Base-by-base conservation (phyloP, 1,140 invertebrate species). In the Drosophila novamexicana region DNA sequence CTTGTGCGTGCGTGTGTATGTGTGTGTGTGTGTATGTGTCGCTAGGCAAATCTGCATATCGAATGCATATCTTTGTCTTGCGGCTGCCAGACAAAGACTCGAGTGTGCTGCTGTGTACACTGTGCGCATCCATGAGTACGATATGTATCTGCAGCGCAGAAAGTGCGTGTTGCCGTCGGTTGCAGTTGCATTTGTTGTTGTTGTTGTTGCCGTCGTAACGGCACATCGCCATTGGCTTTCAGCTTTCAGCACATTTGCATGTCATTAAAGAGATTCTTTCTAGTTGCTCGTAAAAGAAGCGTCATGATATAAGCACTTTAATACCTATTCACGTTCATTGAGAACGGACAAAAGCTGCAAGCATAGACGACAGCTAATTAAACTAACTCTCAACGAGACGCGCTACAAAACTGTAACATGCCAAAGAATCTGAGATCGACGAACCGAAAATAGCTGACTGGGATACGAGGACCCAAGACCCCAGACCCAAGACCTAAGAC, bases 31-130 rank as follows among this genome's bases (percentile, higher is more conserved):
- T 6, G 39, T 75, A 65, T 72, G 73, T 74, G 75, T 76, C 59
- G 81, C 81, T 81, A 57, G 59, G 78, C 59, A 82, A 81, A 88
- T 89, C 79, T 80, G 79, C 84, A 89, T 84, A 88, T 88, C 80
- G 69, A 89, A 89, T 84, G 76, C 84, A 79, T 83, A 79, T 74
- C 79, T 74, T 88, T 83, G 79, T 79, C 58, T 59, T 45, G 32
- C 49, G 39, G 61, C 39, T 47, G 54, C 36, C 50, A 70, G 50
- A 59, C 54, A 73, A 67, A 73, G 54, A 72, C 50, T 37, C 12
- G 29, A 47, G 12, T 42, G 50, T 37, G 29, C 34, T 34, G 34
- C 4, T 44, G 63, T 37, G 12, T 53, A 29, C 22, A 29, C 29
- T 39, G 36, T 39, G 52, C 16, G 16, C 36, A 56, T 56, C 65